Conservation (phyloP, 2,888 invertebrate species). For the Drosophila fulvimacula region DNA sequence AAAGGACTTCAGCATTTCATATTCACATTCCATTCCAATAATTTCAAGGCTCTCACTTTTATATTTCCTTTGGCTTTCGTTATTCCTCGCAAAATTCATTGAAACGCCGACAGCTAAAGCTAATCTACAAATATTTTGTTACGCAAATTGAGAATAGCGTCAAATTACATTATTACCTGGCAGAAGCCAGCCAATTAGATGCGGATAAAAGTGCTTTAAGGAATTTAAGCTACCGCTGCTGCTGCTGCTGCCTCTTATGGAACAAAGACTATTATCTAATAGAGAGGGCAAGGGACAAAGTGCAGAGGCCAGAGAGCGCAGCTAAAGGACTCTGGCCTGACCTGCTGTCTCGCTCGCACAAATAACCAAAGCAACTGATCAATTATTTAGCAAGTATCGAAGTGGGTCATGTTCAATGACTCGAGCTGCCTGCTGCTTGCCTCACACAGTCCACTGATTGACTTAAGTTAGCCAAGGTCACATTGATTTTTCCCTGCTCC, state of each 20-base stretch:
- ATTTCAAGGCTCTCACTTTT: not conserved
- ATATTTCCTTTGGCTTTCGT: constrained; percentile 13
- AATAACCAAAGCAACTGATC: constrained; percentile 63
- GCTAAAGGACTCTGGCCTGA: constrained; percentile 33
- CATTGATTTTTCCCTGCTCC: constrained; percentile 57
- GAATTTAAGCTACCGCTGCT: constrained; percentile 21
- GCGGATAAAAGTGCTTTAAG: constrained; percentile 32
- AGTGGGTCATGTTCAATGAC: constrained; percentile 77
- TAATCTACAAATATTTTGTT: constrained; percentile 23
- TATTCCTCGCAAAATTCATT: constrained; percentile 16
- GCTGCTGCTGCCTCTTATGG: not conserved
- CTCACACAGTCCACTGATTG: constrained; percentile 51
- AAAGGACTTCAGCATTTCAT: constrained; percentile 17
- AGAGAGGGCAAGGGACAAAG: no score
- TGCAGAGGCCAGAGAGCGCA: no score
- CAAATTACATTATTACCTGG: constrained; percentile 37
- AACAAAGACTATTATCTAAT: constrained; percentile 22
- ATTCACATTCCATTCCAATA: constrained; percentile 4
- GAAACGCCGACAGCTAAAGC: constrained; percentile 23
- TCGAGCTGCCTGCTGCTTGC: constrained; percentile 25
- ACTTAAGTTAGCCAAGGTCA: constrained; percentile 73
- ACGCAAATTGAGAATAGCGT: constrained; percentile 37
- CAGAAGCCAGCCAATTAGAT: constrained; percentile 43
- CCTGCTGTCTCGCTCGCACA: constrained; percentile 19
- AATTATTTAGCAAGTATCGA: constrained; percentile 72